Conservation (phyloP, 2,113 vertebrate species). For the Ramphastos sulfuratus region DNA sequence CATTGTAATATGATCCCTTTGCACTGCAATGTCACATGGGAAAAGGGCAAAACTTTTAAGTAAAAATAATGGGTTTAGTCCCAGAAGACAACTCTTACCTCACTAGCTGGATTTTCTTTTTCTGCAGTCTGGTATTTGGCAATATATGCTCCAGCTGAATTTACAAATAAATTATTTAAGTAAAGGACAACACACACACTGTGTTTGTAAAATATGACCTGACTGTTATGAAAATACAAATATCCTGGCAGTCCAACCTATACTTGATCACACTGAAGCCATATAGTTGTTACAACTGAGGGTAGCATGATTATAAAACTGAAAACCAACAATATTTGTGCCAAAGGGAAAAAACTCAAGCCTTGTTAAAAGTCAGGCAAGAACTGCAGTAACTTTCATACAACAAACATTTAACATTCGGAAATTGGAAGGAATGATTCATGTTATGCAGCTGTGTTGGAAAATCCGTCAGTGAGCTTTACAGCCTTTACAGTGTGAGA, state of each 20-base stretch:
- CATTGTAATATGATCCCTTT: neutral
- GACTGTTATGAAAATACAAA: conserved; percentile 16
- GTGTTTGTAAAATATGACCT: conserved; percentile 26
- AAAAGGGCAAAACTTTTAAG: neutral
- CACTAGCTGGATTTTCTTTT: neutral
- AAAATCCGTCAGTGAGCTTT: conserved; percentile 35
- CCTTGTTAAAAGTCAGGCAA: conserved; percentile 58
- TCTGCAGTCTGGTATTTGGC: neutral
- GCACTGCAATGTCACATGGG: neutral
- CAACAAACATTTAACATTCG: conserved; percentile 53
- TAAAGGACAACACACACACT: neutral
- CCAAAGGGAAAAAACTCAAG: conserved; percentile 15
- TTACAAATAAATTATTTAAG: conserved; percentile 36
- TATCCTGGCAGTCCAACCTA: conserved; percentile 11
- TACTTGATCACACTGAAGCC: neutral
- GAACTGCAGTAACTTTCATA: conserved; percentile 52
- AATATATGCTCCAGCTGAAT: neutral
- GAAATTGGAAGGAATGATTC: conserved; percentile 64
- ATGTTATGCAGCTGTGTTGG: conserved; percentile 62
- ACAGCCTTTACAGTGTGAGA: conserved; percentile 46
- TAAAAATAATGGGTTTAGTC: neutral
- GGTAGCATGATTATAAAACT: conserved; percentile 13
- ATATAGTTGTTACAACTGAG: neutral
- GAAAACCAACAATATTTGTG: conserved; percentile 27
- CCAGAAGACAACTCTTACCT: neutral